phyloP scores from a whole-genome alignment of 2,888 invertebrate genomes.

The Cantharis lateralis region DNA sequence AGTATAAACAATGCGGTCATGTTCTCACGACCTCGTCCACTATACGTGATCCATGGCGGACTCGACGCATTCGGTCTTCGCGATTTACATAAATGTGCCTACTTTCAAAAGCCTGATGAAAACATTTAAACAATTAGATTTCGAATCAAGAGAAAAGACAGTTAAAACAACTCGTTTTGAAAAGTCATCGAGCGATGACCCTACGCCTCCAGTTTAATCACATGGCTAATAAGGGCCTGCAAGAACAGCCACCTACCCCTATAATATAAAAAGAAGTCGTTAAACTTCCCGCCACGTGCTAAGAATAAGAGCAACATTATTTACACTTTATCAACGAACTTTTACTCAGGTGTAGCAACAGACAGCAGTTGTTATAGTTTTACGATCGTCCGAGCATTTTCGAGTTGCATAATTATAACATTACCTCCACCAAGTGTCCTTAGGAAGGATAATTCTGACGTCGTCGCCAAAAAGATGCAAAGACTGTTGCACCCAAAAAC shows the following conservation, averaged over 20 bases:
- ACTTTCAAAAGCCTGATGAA: slow-evolving; percentile 15
- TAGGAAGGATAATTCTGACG: background rate
- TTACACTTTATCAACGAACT: slow-evolving; percentile 44
- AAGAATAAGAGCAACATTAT: slow-evolving; percentile 45
- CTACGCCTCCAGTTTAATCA: slow-evolving; percentile 11
- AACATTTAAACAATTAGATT: background rate
- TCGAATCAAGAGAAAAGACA: background rate
- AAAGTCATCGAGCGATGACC: slow-evolving; percentile 15
- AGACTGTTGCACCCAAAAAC: background rate
- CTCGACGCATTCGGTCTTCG: slow-evolving; percentile 21
- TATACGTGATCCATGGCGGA: slow-evolving; percentile 29
- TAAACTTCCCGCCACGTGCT: slow-evolving; percentile 45
- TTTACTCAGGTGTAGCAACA: slow-evolving; percentile 43
- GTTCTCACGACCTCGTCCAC: slow-evolving; percentile 35
- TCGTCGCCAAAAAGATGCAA: background rate
- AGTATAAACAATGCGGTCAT: slow-evolving; percentile 34
- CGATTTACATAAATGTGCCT: slow-evolving; percentile 21
- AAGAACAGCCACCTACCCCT: slow-evolving; percentile 33
- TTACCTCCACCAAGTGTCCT: background rate
- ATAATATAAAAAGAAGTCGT: slow-evolving; percentile 43
- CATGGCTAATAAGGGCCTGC: slow-evolving; percentile 21
- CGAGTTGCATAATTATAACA: background rate
- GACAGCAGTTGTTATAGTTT: slow-evolving; percentile 20
- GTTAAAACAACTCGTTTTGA: background rate
- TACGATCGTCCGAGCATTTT: slow-evolving; percentile 8